Percentiles rank a stretch among this genome's conserved stretches.
phyloP scores from a whole-genome alignment of 2,113 vertebrate species.

The Diadophis punctatus region DNA sequence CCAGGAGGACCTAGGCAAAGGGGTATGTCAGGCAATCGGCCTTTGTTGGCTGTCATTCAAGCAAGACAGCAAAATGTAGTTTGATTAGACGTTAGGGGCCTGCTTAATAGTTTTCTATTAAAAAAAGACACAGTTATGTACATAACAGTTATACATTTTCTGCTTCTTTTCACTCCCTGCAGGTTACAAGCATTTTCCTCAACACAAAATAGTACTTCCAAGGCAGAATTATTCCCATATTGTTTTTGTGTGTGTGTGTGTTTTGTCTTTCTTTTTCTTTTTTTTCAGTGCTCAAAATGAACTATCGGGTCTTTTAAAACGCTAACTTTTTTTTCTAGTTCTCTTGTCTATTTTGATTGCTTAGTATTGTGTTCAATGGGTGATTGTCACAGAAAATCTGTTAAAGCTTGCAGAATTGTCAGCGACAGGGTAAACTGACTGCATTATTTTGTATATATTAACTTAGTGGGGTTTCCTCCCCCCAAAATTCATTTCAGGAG shows the following conservation, averaged over 20 bases:
- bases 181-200: background rate
- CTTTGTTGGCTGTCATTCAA: background rate
- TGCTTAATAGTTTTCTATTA: background rate
- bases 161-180: background rate
- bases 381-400: background rate
- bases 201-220: background rate
- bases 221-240: background rate
- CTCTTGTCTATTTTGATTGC: background rate
- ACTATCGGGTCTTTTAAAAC: background rate
- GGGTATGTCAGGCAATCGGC: slow-evolving; percentile 68
- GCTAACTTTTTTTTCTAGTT: background rate
- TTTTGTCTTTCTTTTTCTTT: background rate
- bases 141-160: background rate
- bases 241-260: background rate
- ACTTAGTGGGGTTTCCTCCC: background rate
- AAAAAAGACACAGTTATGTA: background rate
- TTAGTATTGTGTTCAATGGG: background rate
- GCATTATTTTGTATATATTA: background rate
- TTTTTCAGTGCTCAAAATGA: background rate
- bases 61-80: background rate
- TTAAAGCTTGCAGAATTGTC: background rate
- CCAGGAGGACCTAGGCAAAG: slow-evolving; percentile 89
- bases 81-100: background rate
- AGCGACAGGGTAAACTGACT: background rate
- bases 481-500: background rate